Conservation (phyloP, 2,797 vertebrate species). For the Sparus aurata region DNA sequence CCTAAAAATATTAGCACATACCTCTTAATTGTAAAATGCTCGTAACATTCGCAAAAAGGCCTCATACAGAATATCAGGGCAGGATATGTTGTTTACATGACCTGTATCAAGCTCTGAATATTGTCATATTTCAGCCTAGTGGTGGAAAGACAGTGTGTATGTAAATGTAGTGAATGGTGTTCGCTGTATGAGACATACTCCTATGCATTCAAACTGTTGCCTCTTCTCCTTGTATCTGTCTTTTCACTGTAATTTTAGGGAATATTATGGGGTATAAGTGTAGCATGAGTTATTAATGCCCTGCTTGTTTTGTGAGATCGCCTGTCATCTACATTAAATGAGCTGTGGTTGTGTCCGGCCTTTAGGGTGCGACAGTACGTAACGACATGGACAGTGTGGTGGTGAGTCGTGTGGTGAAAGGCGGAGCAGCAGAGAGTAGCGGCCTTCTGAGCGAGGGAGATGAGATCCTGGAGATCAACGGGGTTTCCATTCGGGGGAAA, state of each 20-base stretch:
- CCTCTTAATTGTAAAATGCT: no score
- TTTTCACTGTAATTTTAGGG: constrained; percentile 2
- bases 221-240: neutral
- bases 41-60: no score
- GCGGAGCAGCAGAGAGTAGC: constrained; percentile 93
- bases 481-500: constrained; percentile 93
- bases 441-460: constrained; percentile 95
- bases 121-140: no score
- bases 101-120: no score
- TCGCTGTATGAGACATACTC: constrained; percentile 6
- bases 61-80: no score
- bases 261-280: neutral
- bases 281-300: neutral
- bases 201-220: constrained; percentile 1
- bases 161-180: neutral
- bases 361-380: constrained; percentile 94
- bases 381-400: constrained; percentile 97
- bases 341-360: constrained; percentile 14
- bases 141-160: no score
- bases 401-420: constrained; percentile 96
- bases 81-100: no score
- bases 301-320: constrained; percentile 14
- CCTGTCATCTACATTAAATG: neutral
- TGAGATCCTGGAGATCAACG: constrained; percentile 96
- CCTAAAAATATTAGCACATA: no score